These are phyloP conservation scores for Drosophila erecta DNA, from an alignment of 1,140 invertebrate species.

Conservation along the genomic window DNA sequence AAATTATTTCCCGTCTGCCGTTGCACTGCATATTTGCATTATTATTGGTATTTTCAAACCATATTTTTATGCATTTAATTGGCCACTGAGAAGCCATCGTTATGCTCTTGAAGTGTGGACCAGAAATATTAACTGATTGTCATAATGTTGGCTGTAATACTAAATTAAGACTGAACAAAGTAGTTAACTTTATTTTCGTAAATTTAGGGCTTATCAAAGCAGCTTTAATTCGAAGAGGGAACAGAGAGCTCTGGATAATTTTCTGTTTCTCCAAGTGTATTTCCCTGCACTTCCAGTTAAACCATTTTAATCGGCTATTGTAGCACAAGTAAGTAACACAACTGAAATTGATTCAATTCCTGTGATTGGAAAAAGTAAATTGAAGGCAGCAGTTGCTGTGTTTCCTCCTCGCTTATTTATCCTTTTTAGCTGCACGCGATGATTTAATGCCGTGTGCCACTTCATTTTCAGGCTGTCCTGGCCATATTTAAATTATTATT, in stretches of 20 bases:
- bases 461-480: slow-evolving; percentile 64
- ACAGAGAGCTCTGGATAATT: too few species aligned
- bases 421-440: slow-evolving; percentile 79
- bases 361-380: slow-evolving; percentile 50
- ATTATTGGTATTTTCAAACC: slow-evolving; percentile 9
- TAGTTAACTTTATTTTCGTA: too few species aligned
- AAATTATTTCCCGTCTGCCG: slow-evolving; percentile 23
- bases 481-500: slow-evolving; percentile 80
- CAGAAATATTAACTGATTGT: too few species aligned
- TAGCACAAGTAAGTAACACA: slow-evolving; percentile 33
- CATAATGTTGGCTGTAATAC: too few species aligned
- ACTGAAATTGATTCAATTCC: slow-evolving; percentile 27
- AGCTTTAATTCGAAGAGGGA: too few species aligned
- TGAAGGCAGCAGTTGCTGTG: slow-evolving; percentile 25
- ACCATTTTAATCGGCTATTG: slow-evolving; percentile 28
- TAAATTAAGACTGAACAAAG: too few species aligned
- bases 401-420: slow-evolving; percentile 54
- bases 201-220: too few species aligned
- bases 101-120: background rate
- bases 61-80: slow-evolving; percentile 9
- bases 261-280: background rate
- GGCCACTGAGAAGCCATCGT: background rate
- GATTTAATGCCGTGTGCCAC: slow-evolving; percentile 78
- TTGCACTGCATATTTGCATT: slow-evolving; percentile 16
- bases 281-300: slow-evolving; percentile 2